Percentiles rank a stretch among this genome's conserved stretches.
Conservation (phyloP, 2,113 vertebrate species). For the Pygathrix nemaeus region DNA sequence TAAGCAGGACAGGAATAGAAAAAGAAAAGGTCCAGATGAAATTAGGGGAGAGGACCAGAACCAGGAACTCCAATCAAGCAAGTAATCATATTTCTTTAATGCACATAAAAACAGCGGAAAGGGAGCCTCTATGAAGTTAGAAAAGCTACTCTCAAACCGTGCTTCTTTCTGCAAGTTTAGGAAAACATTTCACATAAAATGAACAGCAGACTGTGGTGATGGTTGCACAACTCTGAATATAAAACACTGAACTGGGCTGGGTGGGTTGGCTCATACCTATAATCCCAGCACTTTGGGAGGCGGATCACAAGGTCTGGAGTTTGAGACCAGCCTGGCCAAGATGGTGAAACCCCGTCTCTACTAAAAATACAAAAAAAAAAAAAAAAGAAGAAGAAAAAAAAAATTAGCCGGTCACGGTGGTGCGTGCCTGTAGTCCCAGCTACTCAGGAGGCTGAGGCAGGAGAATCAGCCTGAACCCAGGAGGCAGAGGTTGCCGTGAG, state of each 20-base stretch:
- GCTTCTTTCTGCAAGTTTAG: slow-evolving; percentile 13
- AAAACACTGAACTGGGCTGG: background rate
- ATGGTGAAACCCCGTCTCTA: too few relatives aligned
- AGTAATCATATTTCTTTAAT: background rate
- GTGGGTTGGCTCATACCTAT: too few relatives aligned
- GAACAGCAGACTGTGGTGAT: background rate
- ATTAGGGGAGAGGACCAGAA: background rate
- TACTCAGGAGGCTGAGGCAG: too few relatives aligned
- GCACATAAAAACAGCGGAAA: background rate
- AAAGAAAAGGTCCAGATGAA: background rate
- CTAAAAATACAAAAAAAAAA: too few relatives aligned
- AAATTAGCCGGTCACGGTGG: too few relatives aligned
- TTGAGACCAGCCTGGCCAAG: too few relatives aligned
- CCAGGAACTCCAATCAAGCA: background rate
- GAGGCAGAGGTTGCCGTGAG: too few relatives aligned
- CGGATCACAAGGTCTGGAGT: too few relatives aligned
- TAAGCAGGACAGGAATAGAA: background rate
- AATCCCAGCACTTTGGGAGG: too few relatives aligned
- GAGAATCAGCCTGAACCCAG: too few relatives aligned
- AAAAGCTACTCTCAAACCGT: background rate
- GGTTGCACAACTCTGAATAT: background rate
- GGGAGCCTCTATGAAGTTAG: background rate
- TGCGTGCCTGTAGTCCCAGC: too few relatives aligned
- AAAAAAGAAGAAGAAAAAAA: too few relatives aligned
- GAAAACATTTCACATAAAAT: background rate